Evolutionary conservation across 1,140 invertebrate genomes (phyloP).

Genomic region (Druon quercuslanigerum): DNA sequence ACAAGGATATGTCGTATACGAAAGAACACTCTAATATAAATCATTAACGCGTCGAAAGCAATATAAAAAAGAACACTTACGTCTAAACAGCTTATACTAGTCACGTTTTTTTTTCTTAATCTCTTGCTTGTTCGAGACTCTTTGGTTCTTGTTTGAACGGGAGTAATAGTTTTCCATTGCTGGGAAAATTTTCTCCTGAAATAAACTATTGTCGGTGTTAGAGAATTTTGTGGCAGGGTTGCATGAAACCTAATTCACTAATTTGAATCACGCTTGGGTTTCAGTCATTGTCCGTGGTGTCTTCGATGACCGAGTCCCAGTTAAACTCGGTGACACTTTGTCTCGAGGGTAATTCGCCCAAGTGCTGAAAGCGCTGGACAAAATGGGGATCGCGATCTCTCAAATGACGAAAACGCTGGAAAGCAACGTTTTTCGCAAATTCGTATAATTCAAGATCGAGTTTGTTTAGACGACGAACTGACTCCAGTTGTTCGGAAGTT

Average conservation of each 20-base stretch:
- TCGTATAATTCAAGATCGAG: constrained; percentile 96
- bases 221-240: neutral
- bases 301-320: constrained; percentile 89
- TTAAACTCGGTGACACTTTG: constrained; percentile 88
- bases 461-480: constrained; percentile 88
- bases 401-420: constrained; percentile 86
- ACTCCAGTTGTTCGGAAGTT: constrained; percentile 82
- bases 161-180: neutral
- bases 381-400: constrained; percentile 88
- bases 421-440: constrained; percentile 93
- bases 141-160: constrained; percentile 1
- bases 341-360: constrained; percentile 83
- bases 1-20: constrained; percentile 7
- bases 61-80: constrained; percentile 3
- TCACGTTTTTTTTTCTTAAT: constrained; percentile 13
- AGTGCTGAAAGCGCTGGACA: constrained; percentile 85
- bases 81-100: neutral
- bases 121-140: constrained; percentile 14
- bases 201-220: neutral
- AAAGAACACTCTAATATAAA: neutral
- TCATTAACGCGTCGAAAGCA: constrained; percentile 3
- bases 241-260: neutral
- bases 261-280: constrained; percentile 38
- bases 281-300: constrained; percentile 77
- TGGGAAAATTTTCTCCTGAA: neutral